A percentile compares a stretch with the other conserved stretches of the same genome.
Evolutionary conservation across 2,113 vertebrate species (phyloP).

Genomic region (Sialia sialis): DNA sequence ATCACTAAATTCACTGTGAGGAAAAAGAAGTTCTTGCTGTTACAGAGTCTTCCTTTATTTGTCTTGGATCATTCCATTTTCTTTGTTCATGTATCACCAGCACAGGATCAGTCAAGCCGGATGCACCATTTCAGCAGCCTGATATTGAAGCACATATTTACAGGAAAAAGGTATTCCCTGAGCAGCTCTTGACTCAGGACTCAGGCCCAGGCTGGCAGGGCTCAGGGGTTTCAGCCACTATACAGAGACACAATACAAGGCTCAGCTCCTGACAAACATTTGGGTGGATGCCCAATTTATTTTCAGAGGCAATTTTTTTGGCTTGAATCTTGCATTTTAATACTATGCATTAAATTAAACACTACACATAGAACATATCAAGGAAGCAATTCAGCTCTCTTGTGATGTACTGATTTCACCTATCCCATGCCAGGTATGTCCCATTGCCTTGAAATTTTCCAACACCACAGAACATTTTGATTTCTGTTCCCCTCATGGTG

Average conservation of each 20-base stretch:
- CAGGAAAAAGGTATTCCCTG: neutral
- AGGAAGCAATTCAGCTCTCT: neutral
- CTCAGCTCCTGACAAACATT: neutral
- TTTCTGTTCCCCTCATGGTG: neutral
- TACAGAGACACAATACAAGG: neutral
- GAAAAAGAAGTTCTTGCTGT: neutral
- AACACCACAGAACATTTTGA: neutral
- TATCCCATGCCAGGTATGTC: neutral
- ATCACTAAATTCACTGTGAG: neutral
- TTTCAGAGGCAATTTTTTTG: conserved; percentile 6
- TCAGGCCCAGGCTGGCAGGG: neutral
- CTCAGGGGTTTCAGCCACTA: neutral
- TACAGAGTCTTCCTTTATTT: neutral
- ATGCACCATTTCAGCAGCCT: neutral
- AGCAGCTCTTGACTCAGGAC: neutral
- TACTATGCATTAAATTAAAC: neutral
- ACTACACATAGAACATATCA: neutral
- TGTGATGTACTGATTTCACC: neutral
- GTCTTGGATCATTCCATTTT: neutral
- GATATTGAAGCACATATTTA: neutral
- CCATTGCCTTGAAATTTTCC: neutral
- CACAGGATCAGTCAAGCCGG: neutral
- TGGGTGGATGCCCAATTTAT: neutral
- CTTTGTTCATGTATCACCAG: neutral
- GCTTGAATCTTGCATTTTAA: neutral